Evolutionary conservation across 2,113 vertebrate genomes (phyloP).

Genomic region (Sander lucioperca): DNA sequence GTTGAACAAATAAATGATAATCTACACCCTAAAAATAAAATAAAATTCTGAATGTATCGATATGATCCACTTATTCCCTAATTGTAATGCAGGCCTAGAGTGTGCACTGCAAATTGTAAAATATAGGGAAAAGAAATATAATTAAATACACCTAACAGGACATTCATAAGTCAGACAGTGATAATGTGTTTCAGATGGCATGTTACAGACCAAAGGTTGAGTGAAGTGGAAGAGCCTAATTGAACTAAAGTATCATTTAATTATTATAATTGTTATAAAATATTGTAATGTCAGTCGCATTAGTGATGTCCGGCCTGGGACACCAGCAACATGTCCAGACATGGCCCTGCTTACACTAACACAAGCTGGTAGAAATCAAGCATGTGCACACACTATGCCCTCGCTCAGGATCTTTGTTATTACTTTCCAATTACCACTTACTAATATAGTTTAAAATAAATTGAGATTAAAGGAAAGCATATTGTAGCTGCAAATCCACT

Average conservation of each 20-base stretch:
- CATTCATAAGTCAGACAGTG: too few relatives aligned
- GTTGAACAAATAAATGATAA: background rate
- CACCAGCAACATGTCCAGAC: background rate
- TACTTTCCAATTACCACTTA: background rate
- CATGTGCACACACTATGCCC: background rate
- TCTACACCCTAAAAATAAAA: background rate
- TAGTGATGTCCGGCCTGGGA: background rate
- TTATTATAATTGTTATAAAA: background rate
- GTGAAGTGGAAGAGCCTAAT: background rate
- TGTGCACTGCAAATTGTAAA: too few relatives aligned
- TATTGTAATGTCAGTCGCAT: background rate
- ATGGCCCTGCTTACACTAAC: background rate
- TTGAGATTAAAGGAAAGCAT: slow-evolving; percentile 17
- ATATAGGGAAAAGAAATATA: too few relatives aligned
- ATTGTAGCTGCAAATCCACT: background rate
- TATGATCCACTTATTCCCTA: too few relatives aligned
- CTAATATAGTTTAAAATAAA: background rate
- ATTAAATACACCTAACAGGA: too few relatives aligned
- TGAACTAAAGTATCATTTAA: background rate
- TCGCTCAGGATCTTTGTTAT: background rate
- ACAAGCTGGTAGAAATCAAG: background rate
- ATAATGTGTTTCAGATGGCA: background rate
- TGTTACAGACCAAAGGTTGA: background rate
- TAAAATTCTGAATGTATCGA: too few relatives aligned
- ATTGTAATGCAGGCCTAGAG: too few relatives aligned